A percentile compares a stretch with the other conserved stretches of the same genome.
Evolutionary conservation across 2,797 vertebrate genomes (phyloP).

Genomic region (Acanthornis magna): DNA sequence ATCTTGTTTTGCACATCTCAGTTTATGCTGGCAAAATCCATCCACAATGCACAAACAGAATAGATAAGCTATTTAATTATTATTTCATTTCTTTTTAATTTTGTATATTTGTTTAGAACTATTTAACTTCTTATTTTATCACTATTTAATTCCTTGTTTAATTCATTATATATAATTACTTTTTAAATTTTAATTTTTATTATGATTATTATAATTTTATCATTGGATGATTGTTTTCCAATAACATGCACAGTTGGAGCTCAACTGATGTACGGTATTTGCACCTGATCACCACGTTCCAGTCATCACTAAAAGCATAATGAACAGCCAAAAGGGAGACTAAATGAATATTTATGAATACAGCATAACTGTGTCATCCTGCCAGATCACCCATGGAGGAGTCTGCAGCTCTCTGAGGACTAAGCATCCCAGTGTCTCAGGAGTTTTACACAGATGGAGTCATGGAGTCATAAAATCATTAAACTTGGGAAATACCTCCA

Average conservation of each 20-base stretch:
- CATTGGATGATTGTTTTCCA: background rate
- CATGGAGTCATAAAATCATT: background rate
- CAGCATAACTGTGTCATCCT: background rate
- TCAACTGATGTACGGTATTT: background rate
- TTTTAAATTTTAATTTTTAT: background rate
- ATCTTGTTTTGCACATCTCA: background rate
- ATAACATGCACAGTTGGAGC: background rate
- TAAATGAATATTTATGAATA: background rate
- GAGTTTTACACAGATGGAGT: background rate
- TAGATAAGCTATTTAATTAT: background rate
- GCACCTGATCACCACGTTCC: background rate
- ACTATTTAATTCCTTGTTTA: background rate
- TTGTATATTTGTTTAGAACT: background rate
- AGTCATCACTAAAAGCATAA: background rate
- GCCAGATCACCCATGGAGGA: background rate
- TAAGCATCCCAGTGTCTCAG: fast-evolving
- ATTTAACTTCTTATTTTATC: background rate
- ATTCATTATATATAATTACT: background rate
- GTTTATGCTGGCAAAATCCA: background rate
- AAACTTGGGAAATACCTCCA: background rate
- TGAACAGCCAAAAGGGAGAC: background rate
- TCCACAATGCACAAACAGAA: background rate
- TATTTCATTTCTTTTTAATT: background rate
- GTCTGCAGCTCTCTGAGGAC: background rate
- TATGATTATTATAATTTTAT: background rate